Conservation (phyloP, 2,113 vertebrate genomes). For the Oreotrochilus melanogaster region DNA sequence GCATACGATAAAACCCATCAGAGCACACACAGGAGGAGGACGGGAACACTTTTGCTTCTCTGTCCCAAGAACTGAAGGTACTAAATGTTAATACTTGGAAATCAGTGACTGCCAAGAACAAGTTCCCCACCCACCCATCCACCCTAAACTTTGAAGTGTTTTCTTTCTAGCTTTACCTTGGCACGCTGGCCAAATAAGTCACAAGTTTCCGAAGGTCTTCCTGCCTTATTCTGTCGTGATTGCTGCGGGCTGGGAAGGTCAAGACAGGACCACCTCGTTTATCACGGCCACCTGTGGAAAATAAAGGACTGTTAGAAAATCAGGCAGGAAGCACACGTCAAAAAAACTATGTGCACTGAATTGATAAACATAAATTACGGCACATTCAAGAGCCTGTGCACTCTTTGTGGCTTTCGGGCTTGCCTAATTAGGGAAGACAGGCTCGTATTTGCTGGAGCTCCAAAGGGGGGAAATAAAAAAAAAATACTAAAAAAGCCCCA, state of each 20-base stretch:
- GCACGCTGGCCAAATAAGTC: conserved; percentile 97
- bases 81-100: conserved; percentile 66
- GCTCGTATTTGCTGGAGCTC: not conserved
- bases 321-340: conserved; percentile 51
- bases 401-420: not conserved
- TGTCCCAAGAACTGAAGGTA: conserved; percentile 4
- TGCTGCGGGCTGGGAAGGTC: conserved; percentile 96
- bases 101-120: conserved; percentile 67
- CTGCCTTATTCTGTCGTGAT: conserved; percentile 99
- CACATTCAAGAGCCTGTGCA: not conserved
- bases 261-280: conserved; percentile 97
- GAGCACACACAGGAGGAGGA: not conserved
- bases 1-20: not conserved
- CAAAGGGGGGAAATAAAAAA: not conserved
- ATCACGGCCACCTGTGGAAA: conserved; percentile 91
- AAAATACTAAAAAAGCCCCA: not conserved
- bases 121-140: conserved; percentile 17
- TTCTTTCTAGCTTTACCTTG: conserved; percentile 81
- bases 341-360: conserved; percentile 12
- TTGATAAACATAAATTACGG: conserved; percentile 24
- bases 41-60: conserved; percentile 54
- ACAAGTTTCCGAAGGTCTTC: conserved; percentile 96
- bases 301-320: conserved; percentile 67
- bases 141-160: conserved; percentile 60
- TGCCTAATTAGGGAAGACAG: conserved; percentile 14